Evolutionary conservation across 2,797 vertebrate genomes (phyloP).

Genomic region (Alfaro cultratus): DNA sequence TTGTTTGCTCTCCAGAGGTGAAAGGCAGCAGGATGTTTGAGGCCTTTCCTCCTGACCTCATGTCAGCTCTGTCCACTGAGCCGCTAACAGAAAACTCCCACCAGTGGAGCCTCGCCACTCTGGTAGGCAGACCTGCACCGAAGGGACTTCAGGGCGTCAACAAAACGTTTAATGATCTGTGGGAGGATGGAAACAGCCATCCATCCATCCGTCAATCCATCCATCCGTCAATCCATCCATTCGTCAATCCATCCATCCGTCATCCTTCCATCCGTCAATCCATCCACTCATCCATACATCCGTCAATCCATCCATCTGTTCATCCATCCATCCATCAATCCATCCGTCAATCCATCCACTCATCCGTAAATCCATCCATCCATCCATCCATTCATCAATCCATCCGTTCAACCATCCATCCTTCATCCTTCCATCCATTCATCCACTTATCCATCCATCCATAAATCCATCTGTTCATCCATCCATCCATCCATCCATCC

Average conservation of each 20-base stretch:
- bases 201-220: too few relatives aligned
- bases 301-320: accelerated
- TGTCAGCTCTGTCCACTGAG: constrained; percentile 79
- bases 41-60: constrained; percentile 83
- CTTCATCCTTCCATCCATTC: background rate
- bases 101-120: constrained; percentile 84
- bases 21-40: constrained; percentile 84
- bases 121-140: constrained; percentile 74
- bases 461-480: too few relatives aligned
- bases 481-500: too few relatives aligned
- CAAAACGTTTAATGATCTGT: too few relatives aligned
- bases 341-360: background rate
- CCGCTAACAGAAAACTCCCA: constrained; percentile 89
- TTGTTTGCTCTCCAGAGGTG: constrained; percentile 68
- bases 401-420: background rate
- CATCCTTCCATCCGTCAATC: too few relatives aligned
- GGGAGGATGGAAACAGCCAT: background rate
- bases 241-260: too few relatives aligned
- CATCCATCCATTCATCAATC: too few relatives aligned
- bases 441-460: too few relatives aligned
- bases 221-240: too few relatives aligned
- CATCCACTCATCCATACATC: background rate
- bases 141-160: background rate
- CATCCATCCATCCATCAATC: too few relatives aligned
- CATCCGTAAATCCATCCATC: background rate